Percentiles rank a stretch among this genome's conserved stretches.
Conservation (phyloP, 2,113 vertebrate genomes). For the Cinclus cinclus region DNA sequence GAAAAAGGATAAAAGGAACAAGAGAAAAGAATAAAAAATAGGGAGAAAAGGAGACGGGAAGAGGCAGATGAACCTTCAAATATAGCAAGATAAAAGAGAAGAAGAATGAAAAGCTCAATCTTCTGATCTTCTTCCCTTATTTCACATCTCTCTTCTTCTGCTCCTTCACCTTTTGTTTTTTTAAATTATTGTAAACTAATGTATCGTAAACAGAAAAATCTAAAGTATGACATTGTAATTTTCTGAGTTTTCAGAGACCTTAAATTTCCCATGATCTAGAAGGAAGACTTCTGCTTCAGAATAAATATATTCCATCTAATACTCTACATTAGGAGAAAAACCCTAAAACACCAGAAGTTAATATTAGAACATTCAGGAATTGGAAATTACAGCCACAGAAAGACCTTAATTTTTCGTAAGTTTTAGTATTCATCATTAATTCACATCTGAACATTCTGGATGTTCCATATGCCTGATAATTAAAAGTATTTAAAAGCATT, state of each 20-base stretch:
- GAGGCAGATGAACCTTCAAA: not conserved
- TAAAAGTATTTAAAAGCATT: not conserved
- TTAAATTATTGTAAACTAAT: not conserved
- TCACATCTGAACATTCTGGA: not conserved
- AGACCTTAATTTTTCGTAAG: not conserved
- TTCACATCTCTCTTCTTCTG: not conserved
- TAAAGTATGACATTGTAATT: not conserved
- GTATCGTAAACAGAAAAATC: not conserved
- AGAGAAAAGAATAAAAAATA: not conserved
- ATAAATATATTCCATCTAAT: not conserved
- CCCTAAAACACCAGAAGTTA: not conserved
- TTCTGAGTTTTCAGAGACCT: not conserved
- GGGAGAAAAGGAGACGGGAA: not conserved
- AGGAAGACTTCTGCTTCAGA: not conserved
- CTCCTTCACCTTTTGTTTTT: not conserved
- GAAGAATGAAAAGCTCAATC: not conserved
- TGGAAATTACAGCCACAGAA: not conserved
- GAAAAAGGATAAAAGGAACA: not conserved
- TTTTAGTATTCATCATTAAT: not conserved
- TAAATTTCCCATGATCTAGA: not conserved
- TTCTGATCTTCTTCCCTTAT: not conserved
- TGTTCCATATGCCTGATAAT: not conserved
- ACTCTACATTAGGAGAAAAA: not conserved
- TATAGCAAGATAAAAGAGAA: not conserved
- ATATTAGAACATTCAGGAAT: not conserved